Evolutionary conservation across 2,113 vertebrate species (phyloP).

Genomic region (Ginglymostoma cirratum): DNA sequence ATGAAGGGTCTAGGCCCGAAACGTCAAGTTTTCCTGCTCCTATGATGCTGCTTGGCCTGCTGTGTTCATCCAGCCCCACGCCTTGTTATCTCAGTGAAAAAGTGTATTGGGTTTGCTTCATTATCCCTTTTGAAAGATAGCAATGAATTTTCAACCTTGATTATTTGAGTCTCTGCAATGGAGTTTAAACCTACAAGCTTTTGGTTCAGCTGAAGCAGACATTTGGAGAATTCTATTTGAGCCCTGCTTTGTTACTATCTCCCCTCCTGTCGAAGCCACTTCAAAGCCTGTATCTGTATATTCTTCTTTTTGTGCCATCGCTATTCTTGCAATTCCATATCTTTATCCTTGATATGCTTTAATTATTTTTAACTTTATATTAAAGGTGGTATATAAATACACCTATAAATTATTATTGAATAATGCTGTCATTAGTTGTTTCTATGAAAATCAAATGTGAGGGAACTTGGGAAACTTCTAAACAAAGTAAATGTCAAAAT

Average conservation of each 20-base stretch:
- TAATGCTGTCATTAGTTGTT: background rate
- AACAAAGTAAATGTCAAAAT: background rate
- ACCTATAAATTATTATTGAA: background rate
- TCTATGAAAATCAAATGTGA: background rate
- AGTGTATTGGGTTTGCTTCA: background rate
- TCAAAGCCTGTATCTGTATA: background rate
- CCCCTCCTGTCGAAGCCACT: background rate
- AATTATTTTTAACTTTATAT: background rate
- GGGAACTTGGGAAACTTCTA: background rate
- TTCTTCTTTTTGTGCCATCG: background rate
- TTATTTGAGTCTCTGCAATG: background rate
- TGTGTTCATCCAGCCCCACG: too few relatives aligned
- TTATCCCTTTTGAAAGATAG: background rate
- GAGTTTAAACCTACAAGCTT: background rate
- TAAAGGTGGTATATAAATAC: background rate
- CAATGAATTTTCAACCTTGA: background rate
- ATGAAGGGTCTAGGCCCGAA: too few relatives aligned
- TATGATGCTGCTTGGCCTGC: too few relatives aligned
- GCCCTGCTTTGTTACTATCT: background rate
- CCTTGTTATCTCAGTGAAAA: too few relatives aligned
- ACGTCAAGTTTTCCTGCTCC: too few relatives aligned
- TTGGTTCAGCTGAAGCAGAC: background rate
- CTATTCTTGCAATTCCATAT: background rate
- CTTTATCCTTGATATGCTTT: background rate
- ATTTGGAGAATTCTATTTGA: background rate